Conservation (phyloP, 2,888 invertebrate genomes). For the Drosophila melanosoma region DNA sequence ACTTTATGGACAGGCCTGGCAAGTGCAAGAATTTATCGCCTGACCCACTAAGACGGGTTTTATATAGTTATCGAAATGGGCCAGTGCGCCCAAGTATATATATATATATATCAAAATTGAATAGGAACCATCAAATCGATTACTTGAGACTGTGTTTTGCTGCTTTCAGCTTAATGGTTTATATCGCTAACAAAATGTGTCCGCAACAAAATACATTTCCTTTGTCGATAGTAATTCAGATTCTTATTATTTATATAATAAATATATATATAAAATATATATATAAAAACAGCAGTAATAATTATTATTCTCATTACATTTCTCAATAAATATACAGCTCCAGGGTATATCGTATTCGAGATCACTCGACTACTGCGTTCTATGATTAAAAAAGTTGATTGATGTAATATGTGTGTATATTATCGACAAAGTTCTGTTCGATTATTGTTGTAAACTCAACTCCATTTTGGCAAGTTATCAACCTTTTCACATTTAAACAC, state of each 20-base stretch:
- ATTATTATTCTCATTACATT: background rate
- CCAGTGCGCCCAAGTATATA: slow-evolving; percentile 53
- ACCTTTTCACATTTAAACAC: background rate
- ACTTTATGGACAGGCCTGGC: slow-evolving; percentile 30
- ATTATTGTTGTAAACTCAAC: background rate
- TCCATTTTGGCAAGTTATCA: background rate
- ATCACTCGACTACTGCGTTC: background rate
- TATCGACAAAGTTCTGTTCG: background rate
- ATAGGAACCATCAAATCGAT: slow-evolving; percentile 49
- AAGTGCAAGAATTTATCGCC: slow-evolving; percentile 70
- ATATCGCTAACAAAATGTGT: slow-evolving; percentile 14
- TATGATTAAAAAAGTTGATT: background rate
- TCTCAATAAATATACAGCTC: background rate
- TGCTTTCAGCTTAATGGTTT: slow-evolving; percentile 35
- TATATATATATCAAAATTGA: slow-evolving; percentile 28
- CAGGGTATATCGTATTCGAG: background rate
- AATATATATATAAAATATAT: no score
- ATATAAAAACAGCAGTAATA: no score
- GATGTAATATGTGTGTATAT: background rate
- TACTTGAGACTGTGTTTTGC: slow-evolving; percentile 39
- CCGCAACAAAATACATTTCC: slow-evolving; percentile 7
- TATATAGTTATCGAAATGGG: slow-evolving; percentile 59
- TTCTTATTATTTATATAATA: background rate
- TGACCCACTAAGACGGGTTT: slow-evolving; percentile 65
- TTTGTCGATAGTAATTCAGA: background rate